These are phyloP conservation scores for Procambarus clarkii DNA, from an alignment of 1,140 invertebrate species.

Conservation along the genomic window DNA sequence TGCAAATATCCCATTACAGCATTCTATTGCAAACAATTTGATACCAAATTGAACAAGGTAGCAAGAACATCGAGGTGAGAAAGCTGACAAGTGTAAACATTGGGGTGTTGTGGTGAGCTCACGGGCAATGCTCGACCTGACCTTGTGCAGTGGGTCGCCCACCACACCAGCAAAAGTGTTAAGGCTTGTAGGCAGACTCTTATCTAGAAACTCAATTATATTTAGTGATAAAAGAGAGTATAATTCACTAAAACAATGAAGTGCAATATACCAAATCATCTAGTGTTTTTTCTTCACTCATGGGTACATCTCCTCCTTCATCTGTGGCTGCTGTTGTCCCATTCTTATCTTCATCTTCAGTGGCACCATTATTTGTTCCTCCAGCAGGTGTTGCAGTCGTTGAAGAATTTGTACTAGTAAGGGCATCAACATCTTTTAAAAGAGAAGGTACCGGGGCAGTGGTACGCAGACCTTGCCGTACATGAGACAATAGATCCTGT, in stretches of 20 bases:
- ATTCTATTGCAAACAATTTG: too few species aligned
- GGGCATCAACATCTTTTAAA: slow-evolving; percentile 60
- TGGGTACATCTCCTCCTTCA: slow-evolving; percentile 77
- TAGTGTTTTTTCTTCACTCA: slow-evolving; percentile 75
- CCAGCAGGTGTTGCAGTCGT: slow-evolving; percentile 6
- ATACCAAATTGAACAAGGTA: too few species aligned
- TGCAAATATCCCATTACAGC: too few species aligned
- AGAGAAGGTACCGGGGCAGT: slow-evolving; percentile 86
- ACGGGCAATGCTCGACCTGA: too few species aligned
- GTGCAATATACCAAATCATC: slow-evolving; percentile 50
- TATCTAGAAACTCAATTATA: too few species aligned
- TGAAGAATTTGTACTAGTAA: slow-evolving; percentile 19
- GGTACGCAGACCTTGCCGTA: slow-evolving; percentile 87
- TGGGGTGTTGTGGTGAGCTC: too few species aligned
- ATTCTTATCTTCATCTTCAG: slow-evolving; percentile 70
- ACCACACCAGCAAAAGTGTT: too few species aligned
- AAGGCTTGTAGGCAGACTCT: too few species aligned
- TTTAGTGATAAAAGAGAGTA: too few species aligned
- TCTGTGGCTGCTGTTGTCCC: slow-evolving; percentile 66
- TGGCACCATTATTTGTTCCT: not conserved
- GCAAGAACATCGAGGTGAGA: too few species aligned
- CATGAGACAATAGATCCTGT: slow-evolving; percentile 95
- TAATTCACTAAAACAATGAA: not conserved
- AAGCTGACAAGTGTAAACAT: too few species aligned
- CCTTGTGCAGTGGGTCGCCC: too few species aligned